Evolutionary conservation across 2,113 vertebrate species (phyloP).

Genomic region (Arenaria interpres): DNA sequence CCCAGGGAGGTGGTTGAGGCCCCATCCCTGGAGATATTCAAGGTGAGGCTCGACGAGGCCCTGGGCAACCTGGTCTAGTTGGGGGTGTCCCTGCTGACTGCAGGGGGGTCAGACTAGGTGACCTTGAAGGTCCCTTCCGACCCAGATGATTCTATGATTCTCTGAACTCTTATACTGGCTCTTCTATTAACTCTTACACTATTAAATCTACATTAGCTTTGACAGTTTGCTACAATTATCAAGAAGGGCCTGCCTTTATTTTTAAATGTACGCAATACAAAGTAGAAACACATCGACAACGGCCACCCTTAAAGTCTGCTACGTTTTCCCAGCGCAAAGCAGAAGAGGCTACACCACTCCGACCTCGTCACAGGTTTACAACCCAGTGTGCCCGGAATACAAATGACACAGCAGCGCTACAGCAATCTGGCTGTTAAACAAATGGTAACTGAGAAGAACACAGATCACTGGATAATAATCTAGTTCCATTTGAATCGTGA

Average conservation of each 20-base stretch:
- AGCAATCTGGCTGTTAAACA: not conserved
- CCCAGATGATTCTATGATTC: too few species aligned
- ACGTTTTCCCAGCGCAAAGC: not conserved
- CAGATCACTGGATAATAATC: not conserved
- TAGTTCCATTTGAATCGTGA: not conserved
- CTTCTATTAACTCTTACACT: not conserved
- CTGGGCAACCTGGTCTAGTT: too few species aligned
- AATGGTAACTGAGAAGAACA: not conserved
- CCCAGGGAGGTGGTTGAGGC: too few species aligned
- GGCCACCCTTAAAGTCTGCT: not conserved
- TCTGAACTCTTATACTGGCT: not conserved
- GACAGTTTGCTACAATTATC: not conserved
- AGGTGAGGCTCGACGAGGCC: too few species aligned
- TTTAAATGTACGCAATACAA: not conserved
- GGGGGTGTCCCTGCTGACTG: too few species aligned
- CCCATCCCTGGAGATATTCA: too few species aligned
- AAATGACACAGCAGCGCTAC: not conserved
- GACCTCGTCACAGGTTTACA: not conserved
- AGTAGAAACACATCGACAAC: fast-evolving
- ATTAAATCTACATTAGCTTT: not conserved
- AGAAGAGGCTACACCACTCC: not conserved
- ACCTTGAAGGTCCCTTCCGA: too few species aligned
- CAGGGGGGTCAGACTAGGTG: too few species aligned
- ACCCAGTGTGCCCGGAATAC: not conserved
- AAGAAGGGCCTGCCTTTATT: not conserved